Percentiles rank a stretch among this genome's conserved stretches.
phyloP scores from a whole-genome alignment of 2,797 vertebrate species.

The Myripristis murdjan region DNA sequence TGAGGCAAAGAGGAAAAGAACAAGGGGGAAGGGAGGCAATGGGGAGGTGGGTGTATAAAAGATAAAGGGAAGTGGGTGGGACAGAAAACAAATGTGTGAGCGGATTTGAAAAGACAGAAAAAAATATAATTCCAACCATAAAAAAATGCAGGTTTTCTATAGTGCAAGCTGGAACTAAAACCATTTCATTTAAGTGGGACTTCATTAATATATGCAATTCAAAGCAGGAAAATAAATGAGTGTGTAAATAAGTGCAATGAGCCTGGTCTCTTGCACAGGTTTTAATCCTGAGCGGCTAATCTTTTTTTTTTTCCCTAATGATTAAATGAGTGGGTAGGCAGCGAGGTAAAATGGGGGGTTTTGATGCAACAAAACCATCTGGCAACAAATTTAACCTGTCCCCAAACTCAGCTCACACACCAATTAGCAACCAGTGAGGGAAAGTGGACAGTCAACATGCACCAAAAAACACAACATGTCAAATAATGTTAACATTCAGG shows the following conservation, averaged over 20 bases:
- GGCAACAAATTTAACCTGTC: constrained; percentile 76
- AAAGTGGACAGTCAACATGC: constrained; percentile 47
- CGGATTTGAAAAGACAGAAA: constrained; percentile 72
- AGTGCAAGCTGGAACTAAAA: constrained; percentile 72
- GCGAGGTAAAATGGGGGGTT: constrained; percentile 68
- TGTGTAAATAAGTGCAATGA: constrained; percentile 58
- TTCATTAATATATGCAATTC: constrained; percentile 68
- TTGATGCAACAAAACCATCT: constrained; percentile 77
- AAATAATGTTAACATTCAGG: constrained; percentile 1
- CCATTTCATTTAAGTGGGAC: constrained; percentile 58
- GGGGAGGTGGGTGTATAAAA: constrained; percentile 70
- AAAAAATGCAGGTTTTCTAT: constrained; percentile 67
- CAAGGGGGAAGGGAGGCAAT: constrained; percentile 62
- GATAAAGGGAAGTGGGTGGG: constrained; percentile 82
- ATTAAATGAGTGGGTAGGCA: constrained; percentile 79
- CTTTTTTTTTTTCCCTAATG: constrained; percentile 77
- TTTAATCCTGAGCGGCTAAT: constrained; percentile 74
- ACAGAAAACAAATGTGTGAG: constrained; percentile 83
- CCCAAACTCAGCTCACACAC: constrained; percentile 72
- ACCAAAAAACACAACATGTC: not conserved
- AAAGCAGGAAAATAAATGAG: constrained; percentile 59
- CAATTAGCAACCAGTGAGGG: constrained; percentile 72
- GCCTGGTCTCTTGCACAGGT: constrained; percentile 54
- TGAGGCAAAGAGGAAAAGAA: constrained; percentile 84
- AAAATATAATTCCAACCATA: constrained; percentile 70